Evolutionary conservation across 2,113 vertebrate genomes (phyloP), one percentile per base, ranked within the genome.

Genomic region (Perccottus glenii): DNA sequence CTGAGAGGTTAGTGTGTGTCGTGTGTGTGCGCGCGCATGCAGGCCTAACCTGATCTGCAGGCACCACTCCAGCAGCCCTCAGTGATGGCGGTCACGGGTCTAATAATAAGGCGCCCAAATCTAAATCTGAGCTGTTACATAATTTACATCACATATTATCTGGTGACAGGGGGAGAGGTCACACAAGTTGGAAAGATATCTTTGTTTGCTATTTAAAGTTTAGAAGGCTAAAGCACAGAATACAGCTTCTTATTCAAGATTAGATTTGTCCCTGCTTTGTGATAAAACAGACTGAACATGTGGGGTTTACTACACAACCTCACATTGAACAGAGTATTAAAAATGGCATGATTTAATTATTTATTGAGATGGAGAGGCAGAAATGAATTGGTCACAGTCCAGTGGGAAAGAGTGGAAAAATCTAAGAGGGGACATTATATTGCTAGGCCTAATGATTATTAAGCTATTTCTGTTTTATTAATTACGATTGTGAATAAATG

Each of bases 81-180:
- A 60, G 83, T 78, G 83, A 70, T 85, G 61, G 61, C 65, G 32
- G 67, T 82, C 79, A 80, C 76, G 74, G 72, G 74, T 89, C 85
- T 87, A 85, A 82, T 84, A 86, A 88, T 80, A 87, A 85, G 79
- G 83, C 2, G 62, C 49, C 73, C 64, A 58, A 60, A 67, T 87
- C 73, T 83, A 88, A 86, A 85, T 85, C 77, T 49, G n/a, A 78
- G 63, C 66, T 52, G 68, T 86, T 89, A 81, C 68, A 74, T 84
- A 81, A 87, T 78, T 78, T 53, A 71, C 70, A 67, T 81, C 66
- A 55, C 68, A 70, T 68, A 45, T 74, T 67, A 80, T 78, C 35
- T 1, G 50, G 59, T 49, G 55, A 61, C 5, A 48, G 56, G 57
- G 19, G 64, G 48, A 69, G 73, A 75, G 75, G 75, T 80, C 75